A percentile compares a stretch with the other conserved stretches of the same genome.
Evolutionary conservation across 2,888 invertebrate genomes (phyloP).

Genomic region (Neoaliturus tenellus): DNA sequence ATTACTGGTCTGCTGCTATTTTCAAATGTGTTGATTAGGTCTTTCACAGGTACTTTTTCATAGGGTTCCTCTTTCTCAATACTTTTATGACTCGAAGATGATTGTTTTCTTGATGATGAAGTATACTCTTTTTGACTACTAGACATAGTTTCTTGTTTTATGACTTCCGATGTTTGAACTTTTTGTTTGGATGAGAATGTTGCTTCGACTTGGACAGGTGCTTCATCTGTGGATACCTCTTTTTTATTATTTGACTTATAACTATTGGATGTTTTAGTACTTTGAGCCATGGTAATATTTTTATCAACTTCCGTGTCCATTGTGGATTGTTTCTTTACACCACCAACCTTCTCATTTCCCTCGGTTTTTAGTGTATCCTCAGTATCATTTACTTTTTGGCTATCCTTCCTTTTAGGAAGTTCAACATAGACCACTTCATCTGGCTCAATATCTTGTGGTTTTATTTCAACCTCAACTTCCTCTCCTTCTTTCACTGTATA

Average conservation of each 20-base stretch:
- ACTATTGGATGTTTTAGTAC: background rate
- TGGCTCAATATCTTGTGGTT: conserved; percentile 46
- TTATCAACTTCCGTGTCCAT: background rate
- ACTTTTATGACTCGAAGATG: conserved; percentile 70
- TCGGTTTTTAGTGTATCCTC: background rate
- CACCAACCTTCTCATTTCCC: background rate
- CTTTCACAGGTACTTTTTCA: conserved; percentile 72
- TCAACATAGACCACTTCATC: conserved; percentile 33
- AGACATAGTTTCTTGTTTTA: background rate
- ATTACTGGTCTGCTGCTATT: conserved; percentile 77
- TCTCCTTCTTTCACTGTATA: conserved; percentile 42
- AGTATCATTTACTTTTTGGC: background rate
- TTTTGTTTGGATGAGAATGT: conserved; percentile 1
- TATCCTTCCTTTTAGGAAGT: conserved; percentile 7
- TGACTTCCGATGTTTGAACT: background rate
- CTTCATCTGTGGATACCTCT: background rate
- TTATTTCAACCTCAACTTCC: conserved; percentile 38
- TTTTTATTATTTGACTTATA: background rate
- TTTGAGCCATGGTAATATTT: background rate
- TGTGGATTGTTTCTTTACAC: background rate
- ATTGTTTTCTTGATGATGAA: conserved; percentile 69
- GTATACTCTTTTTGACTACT: background rate
- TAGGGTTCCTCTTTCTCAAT: conserved; percentile 58
- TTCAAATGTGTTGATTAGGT: conserved; percentile 78
- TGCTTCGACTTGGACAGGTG: background rate